These are phyloP conservation scores for Amaurobius ferox DNA, from an alignment of 2,888 invertebrate species.

Conservation along the genomic window DNA sequence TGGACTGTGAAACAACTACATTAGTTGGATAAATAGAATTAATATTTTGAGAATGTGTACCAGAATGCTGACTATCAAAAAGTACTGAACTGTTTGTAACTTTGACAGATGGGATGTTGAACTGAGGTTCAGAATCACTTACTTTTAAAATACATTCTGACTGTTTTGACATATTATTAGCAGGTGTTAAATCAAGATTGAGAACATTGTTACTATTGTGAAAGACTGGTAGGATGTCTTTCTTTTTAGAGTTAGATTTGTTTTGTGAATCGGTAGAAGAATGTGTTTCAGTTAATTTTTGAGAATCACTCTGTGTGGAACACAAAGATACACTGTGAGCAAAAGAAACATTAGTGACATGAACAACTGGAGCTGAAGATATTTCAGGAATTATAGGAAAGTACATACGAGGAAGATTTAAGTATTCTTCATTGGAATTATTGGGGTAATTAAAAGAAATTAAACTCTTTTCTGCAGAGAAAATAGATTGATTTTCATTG, in stretches of 20 bases:
- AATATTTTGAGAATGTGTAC: constrained; percentile 10
- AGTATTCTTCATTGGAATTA: constrained; percentile 52
- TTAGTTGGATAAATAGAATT: constrained; percentile 27
- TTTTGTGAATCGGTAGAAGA: constrained; percentile 31
- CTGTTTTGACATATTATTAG: constrained; percentile 26
- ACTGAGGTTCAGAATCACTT: constrained; percentile 35
- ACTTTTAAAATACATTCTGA: constrained; percentile 44
- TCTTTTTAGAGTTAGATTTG: constrained; percentile 51
- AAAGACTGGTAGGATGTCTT: background rate
- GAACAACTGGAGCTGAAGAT: constrained; percentile 37
- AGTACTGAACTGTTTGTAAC: constrained; percentile 10
- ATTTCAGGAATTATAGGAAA: constrained; percentile 48
- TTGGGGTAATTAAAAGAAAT: constrained; percentile 39
- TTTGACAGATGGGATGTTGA: constrained; percentile 26
- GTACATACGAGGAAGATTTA: constrained; percentile 58
- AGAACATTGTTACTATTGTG: constrained; percentile 20
- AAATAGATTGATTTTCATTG: constrained; percentile 45
- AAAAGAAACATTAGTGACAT: constrained; percentile 54
- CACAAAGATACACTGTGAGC: constrained; percentile 53
- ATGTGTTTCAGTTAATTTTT: constrained; percentile 36
- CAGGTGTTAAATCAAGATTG: constrained; percentile 22
- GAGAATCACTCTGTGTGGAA: constrained; percentile 50
- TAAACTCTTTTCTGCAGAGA: constrained; percentile 45
- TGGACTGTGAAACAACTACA: constrained; percentile 26
- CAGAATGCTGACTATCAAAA: constrained; percentile 37